Evolutionary conservation across 2,113 vertebrate species (phyloP).

Genomic region (Cariama cristata): DNA sequence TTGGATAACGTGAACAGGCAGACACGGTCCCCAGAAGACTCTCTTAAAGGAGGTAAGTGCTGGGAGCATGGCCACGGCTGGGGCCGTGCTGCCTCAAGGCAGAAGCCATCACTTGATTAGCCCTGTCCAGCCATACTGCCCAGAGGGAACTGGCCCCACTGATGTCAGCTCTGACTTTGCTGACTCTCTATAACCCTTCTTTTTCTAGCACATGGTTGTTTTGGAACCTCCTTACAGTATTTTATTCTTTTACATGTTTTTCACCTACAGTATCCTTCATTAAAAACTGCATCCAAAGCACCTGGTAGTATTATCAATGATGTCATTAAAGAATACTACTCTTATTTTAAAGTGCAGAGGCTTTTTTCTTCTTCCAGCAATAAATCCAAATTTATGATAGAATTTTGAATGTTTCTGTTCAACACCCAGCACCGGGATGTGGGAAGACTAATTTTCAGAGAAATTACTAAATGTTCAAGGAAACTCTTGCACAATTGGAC

Average conservation of each 20-base stretch:
- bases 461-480: not conserved
- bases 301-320: not conserved
- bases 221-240: not conserved
- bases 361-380: not conserved
- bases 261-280: not conserved
- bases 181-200: not conserved
- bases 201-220: not conserved
- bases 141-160: not conserved
- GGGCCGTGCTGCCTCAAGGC: not conserved
- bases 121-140: not conserved
- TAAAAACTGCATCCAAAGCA: not conserved
- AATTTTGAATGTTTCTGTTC: not conserved
- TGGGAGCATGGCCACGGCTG: fast-evolving
- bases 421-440: not conserved
- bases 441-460: not conserved
- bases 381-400: not conserved
- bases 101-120: not conserved
- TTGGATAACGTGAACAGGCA: not conserved
- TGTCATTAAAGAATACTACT: not conserved
- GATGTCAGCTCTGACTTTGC: not conserved
- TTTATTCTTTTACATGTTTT: not conserved
- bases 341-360: not conserved
- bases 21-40: not conserved
- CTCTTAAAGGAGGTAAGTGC: not conserved
- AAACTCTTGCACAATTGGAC: not conserved